Percentiles rank a stretch among this genome's conserved stretches.
These are phyloP conservation scores for Branchellion lobata DNA, from an alignment of 2,888 invertebrate species.

Conservation along the genomic window DNA sequence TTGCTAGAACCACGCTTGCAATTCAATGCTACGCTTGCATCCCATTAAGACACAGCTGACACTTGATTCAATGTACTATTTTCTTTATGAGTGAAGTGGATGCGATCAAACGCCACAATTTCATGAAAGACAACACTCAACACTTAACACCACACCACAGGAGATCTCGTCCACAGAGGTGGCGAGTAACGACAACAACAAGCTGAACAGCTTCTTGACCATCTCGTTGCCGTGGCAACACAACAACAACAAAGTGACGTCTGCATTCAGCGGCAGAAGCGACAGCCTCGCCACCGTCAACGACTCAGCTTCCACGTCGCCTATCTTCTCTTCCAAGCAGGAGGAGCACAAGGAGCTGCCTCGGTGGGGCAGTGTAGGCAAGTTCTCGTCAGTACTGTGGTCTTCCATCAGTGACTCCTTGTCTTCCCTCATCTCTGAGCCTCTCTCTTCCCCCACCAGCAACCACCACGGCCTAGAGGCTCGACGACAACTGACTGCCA, in stretches of 20 bases:
- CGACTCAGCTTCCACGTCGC: too few relatives aligned
- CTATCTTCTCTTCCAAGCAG: too few relatives aligned
- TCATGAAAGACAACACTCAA: not conserved
- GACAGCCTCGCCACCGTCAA: too few relatives aligned
- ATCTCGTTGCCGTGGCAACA: not conserved
- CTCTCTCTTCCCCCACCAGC: not conserved
- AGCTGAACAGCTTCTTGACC: not conserved
- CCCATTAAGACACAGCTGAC: too few relatives aligned
- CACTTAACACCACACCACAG: not conserved
- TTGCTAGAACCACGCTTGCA: too few relatives aligned
- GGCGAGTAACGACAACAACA: not conserved
- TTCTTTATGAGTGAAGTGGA: too few relatives aligned
- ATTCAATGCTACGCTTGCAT: too few relatives aligned
- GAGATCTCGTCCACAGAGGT: not conserved
- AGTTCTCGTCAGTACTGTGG: constrained; percentile 7
- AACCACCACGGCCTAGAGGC: not conserved
- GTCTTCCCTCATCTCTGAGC: constrained; percentile 17
- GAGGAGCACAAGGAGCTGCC: too few relatives aligned
- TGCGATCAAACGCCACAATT: not conserved
- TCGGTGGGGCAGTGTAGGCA: not conserved
- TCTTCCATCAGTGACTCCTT: too few relatives aligned
- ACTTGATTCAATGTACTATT: too few relatives aligned
- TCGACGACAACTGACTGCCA: not conserved
- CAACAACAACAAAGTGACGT: not conserved
- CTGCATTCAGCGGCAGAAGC: not conserved